Conservation (phyloP, 2,888 invertebrate genomes). For the Asteroscopus sphinx region DNA sequence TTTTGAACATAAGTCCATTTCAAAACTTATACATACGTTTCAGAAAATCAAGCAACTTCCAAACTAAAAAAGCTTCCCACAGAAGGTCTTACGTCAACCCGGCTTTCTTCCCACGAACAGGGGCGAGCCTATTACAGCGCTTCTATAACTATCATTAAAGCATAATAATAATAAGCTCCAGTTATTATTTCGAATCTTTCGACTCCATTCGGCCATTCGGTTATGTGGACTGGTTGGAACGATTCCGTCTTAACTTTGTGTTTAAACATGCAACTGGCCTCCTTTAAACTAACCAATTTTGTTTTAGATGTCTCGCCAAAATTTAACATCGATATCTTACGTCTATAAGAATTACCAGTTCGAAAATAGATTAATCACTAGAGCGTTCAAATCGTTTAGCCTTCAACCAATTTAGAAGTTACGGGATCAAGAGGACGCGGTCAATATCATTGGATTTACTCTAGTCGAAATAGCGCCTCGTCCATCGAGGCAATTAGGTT, state of each 20-base stretch:
- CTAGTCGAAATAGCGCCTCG: constrained; percentile 43
- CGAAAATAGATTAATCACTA: constrained; percentile 52
- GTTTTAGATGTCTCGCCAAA: constrained; percentile 35
- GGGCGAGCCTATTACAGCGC: constrained; percentile 77
- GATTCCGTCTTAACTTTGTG: constrained; percentile 53
- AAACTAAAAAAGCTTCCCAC: constrained; percentile 59
- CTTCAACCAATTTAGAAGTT: constrained; percentile 56
- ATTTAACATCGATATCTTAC: constrained; percentile 35
- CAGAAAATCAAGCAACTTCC: constrained; percentile 22
- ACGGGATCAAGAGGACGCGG: constrained; percentile 58
- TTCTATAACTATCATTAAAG: constrained; percentile 83
- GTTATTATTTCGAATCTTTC: constrained; percentile 80
- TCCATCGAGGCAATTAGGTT: constrained; percentile 54
- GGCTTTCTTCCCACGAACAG: constrained; percentile 78
- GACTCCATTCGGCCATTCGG: constrained; percentile 72
- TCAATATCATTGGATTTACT: constrained; percentile 57
- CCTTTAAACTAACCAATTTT: constrained; percentile 48
- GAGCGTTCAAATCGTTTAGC: constrained; percentile 50
- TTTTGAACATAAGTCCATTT: constrained; percentile 4
- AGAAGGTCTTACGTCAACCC: constrained; percentile 55
- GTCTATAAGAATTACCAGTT: constrained; percentile 37
- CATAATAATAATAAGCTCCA: constrained; percentile 79
- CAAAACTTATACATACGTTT: constrained; percentile 11
- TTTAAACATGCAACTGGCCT: constrained; percentile 61
- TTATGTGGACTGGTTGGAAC: constrained; percentile 54